Evolutionary conservation across 1,140 invertebrate genomes (phyloP).

Genomic region (Drosophila littoralis): DNA sequence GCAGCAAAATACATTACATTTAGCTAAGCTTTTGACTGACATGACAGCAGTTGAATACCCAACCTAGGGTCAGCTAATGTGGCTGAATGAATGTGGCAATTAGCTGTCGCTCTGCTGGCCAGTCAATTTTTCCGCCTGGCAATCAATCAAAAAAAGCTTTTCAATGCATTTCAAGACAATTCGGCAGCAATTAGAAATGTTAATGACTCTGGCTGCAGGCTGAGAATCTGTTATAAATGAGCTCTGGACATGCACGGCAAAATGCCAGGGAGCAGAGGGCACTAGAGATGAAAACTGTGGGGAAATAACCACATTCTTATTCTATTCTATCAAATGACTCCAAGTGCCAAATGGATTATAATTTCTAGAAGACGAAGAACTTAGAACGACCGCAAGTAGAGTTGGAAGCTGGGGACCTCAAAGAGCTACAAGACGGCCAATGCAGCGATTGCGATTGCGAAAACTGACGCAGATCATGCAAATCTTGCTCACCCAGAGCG

Average conservation of each 20-base stretch:
- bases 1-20: conserved; percentile 1
- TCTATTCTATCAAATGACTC: neutral
- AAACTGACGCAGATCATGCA: conserved; percentile 25
- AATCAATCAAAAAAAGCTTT: conserved; percentile 11
- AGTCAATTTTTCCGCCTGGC: neutral
- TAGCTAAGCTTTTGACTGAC: neutral
- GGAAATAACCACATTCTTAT: neutral
- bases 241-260: neutral
- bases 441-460: conserved; percentile 19
- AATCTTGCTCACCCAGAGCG: conserved; percentile 42
- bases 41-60: conserved; percentile 9
- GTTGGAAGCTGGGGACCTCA: conserved; percentile 4
- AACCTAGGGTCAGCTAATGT: neutral
- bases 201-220: conserved; percentile 17
- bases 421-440: conserved; percentile 9
- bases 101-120: neutral
- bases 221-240: conserved; percentile 11
- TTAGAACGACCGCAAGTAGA: neutral
- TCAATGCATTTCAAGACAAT: conserved; percentile 12
- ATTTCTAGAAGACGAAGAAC: neutral
- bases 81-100: neutral
- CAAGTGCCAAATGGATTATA: conserved; percentile 8
- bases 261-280: neutral
- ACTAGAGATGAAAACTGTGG: neutral
- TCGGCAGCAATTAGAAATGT: conserved; percentile 12